These are phyloP conservation scores for Listronotus oregonensis DNA, from an alignment of 1,140 invertebrate genomes.

Conservation along the genomic window DNA sequence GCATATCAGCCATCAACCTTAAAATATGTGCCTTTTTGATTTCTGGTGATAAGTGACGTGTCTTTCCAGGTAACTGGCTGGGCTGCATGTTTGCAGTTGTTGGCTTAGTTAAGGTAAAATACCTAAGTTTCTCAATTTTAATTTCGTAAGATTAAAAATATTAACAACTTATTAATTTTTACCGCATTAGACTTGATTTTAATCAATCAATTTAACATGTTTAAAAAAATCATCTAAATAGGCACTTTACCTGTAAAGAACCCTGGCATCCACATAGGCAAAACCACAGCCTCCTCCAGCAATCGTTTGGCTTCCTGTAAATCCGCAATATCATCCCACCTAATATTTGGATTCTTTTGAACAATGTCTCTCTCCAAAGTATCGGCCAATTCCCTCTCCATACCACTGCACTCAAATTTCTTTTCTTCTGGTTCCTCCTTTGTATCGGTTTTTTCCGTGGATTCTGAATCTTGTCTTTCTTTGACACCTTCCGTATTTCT, in stretches of 20 bases:
- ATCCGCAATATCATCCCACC: slow-evolving; percentile 98
- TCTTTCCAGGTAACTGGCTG: too few species aligned
- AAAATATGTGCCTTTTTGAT: too few species aligned
- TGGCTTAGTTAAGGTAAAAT: too few species aligned
- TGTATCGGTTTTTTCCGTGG: slow-evolving; percentile 60
- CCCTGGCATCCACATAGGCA: slow-evolving; percentile 98
- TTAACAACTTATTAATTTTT: too few species aligned
- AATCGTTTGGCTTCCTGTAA: slow-evolving; percentile 92
- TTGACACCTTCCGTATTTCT: slow-evolving; percentile 17
- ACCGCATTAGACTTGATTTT: too few species aligned
- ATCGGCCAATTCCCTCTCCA: slow-evolving; percentile 93
- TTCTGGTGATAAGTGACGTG: too few species aligned
- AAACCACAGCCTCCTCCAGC: slow-evolving; percentile 95
- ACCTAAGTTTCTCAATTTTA: too few species aligned
- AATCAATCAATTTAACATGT: too few species aligned
- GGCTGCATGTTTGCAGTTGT: too few species aligned
- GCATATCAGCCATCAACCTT: too few species aligned
- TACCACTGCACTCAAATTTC: slow-evolving; percentile 88
- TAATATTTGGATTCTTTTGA: slow-evolving; percentile 95
- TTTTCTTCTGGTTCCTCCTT: slow-evolving; percentile 78
- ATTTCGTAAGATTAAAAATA: too few species aligned
- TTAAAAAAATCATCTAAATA: too few species aligned
- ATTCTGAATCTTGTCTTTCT: slow-evolving; percentile 56
- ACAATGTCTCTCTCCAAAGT: slow-evolving; percentile 96
- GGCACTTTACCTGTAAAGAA: slow-evolving; percentile 80